Evolutionary conservation across 2,113 vertebrate genomes (phyloP), one percentile per base, ranked within the genome.

Genomic region (Alexandromys fortis): DNA sequence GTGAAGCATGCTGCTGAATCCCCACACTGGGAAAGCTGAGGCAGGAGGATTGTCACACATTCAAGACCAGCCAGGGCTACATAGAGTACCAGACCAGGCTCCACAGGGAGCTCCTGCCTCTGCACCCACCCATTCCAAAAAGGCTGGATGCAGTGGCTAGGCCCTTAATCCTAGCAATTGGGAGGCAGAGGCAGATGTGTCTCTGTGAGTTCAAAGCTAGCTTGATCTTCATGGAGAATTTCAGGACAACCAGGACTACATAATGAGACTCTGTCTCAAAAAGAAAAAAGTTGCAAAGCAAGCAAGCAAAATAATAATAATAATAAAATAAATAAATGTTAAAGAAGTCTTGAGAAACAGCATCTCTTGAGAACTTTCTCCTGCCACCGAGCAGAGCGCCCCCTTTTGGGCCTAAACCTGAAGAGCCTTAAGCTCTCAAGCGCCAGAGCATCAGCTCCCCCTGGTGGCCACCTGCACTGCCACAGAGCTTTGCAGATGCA

Each of bases 391-490:
- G 33, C 7, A 1, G n/a, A 24, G 70, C 7, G 17, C 35, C 58
- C 38, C 2, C 28, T 93, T 90, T 75, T 75, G 45, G 45, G 68
- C 52, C 33, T 38, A n/a, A 2, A 42, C 82, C 45, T 45, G n/a
- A 95, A 94, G 52, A 10, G 0, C 22, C 38, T 79, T 22, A 0
- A 45, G 11, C 35, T 86, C 58, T 85, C 49, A 14, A 4, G 7
- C 11, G 67, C 49, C 14, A 49, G 30, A 26, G 72, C n/a, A 81
- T 63, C 70, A 83, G 78, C 30, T 24, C 93, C 94, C 96, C 90
- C 97, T 96, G 91, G 97, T 58, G 90, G 89, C 89, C 94, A 16
- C 6, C 11, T 1, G 17, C 3, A 19, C 7, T 17, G 70, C 68
- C 0, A 24, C 2, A 5, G 81, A 65, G 49, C 7, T 28, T 33